Percentiles rank a stretch among this genome's conserved stretches.
phyloP scores from a whole-genome alignment of 2,113 vertebrate genomes.

The Vireo altiloquus region DNA sequence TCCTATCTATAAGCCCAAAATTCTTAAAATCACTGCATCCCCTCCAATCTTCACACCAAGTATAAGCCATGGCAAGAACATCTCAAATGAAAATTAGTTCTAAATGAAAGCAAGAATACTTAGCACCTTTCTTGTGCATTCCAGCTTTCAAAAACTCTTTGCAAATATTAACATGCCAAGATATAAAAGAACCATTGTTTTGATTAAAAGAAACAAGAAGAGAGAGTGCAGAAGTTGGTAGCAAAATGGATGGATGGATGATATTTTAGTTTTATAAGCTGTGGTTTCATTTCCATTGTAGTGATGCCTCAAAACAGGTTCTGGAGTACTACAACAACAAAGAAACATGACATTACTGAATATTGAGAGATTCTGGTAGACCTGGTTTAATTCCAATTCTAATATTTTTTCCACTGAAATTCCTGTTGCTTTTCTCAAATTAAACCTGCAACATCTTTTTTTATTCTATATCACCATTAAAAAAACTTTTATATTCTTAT shows the following conservation, averaged over 20 bases:
- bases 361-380: neutral
- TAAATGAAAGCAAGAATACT: conserved; percentile 31
- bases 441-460: neutral
- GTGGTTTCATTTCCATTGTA: neutral
- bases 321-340: neutral
- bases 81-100: conserved; percentile 15
- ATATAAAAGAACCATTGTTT: neutral
- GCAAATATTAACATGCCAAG: neutral
- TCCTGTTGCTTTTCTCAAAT: neutral
- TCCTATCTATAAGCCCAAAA: neutral
- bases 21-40: neutral
- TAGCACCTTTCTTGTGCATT: neutral
- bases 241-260: neutral
- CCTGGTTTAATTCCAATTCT: neutral
- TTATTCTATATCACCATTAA: neutral
- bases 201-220: neutral
- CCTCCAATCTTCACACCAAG: neutral
- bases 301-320: neutral
- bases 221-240: neutral
- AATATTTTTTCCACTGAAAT: neutral
- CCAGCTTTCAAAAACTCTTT: conserved; percentile 2
- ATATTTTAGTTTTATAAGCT: neutral
- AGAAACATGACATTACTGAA: neutral
- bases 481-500: neutral
- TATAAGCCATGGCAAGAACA: conserved; percentile 1